A percentile compares a stretch with the other conserved stretches of the same genome.
Conservation (phyloP, 2,113 vertebrate species). For the Labeo rohita region DNA sequence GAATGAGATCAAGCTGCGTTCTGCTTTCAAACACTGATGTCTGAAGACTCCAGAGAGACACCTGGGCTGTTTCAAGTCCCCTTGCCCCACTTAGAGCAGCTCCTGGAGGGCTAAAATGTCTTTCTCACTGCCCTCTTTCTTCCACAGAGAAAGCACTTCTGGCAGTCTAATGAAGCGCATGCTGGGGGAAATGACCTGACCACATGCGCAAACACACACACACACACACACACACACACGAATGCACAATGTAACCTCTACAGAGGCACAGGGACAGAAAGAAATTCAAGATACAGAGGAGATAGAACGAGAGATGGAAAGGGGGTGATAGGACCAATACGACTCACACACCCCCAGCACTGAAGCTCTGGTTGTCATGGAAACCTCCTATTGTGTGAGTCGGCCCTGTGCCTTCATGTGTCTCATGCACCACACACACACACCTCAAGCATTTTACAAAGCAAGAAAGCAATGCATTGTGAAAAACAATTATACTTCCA, state of each 20-base stretch:
- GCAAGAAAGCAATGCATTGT: constrained; percentile 23
- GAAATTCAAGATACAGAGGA: background rate
- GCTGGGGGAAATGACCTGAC: constrained; percentile 34
- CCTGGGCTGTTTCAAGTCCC: constrained; percentile 23
- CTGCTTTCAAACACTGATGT: constrained; percentile 33
- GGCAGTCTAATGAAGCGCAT: constrained; percentile 30
- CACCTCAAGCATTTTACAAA: constrained; percentile 30
- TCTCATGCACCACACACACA: constrained; percentile 2
- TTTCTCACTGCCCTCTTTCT: constrained; percentile 27
- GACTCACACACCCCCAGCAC: background rate
- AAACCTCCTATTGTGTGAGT: constrained; percentile 42
- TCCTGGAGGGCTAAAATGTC: constrained; percentile 29
- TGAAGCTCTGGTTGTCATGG: constrained; percentile 54
- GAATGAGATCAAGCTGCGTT: constrained; percentile 45
- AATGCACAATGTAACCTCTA: background rate
- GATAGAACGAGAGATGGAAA: background rate
- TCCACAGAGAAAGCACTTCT: constrained; percentile 28
- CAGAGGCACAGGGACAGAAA: constrained; percentile 26
- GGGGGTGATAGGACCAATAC: background rate
- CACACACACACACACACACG: background rate
- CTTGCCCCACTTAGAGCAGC: constrained; percentile 19
- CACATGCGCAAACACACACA: background rate
- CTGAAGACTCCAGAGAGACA: constrained; percentile 32
- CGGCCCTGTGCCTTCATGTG: constrained; percentile 7
- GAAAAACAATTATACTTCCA: background rate